These are phyloP conservation scores for Eudyptes chrysolophus DNA, from an alignment of 2,113 vertebrate species.

Conservation along the genomic window DNA sequence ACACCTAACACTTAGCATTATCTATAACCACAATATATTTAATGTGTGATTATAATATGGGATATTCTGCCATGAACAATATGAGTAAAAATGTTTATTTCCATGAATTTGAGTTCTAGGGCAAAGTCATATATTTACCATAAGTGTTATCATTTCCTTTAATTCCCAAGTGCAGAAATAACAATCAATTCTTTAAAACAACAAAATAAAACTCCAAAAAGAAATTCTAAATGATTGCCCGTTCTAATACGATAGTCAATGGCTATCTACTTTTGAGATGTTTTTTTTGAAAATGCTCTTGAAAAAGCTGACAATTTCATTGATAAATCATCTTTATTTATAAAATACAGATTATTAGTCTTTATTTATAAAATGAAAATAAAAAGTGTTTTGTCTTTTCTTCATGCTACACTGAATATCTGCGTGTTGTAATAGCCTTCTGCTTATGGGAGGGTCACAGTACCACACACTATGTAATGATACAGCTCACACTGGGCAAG, in stretches of 20 bases:
- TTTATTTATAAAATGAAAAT: neutral
- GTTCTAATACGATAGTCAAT: neutral
- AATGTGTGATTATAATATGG: neutral
- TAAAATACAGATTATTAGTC: neutral
- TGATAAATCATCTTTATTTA: neutral
- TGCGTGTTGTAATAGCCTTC: neutral
- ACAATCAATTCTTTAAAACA: neutral
- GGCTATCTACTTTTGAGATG: neutral
- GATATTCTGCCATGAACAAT: neutral
- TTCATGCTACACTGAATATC: neutral
- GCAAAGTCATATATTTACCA: neutral
- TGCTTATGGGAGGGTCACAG: neutral
- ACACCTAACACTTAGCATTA: neutral
- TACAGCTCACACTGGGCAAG: neutral
- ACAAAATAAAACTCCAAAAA: neutral
- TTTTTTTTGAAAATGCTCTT: neutral
- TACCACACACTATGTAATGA: neutral
- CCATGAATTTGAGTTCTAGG: neutral
- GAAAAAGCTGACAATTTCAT: neutral
- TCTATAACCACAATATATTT: neutral
- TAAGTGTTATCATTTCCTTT: neutral
- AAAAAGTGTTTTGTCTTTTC: neutral
- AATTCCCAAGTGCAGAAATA: neutral
- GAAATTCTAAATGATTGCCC: accelerated
- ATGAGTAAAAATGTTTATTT: neutral